Conservation (phyloP, 2,113 vertebrate genomes). For the Enhydra lutris region DNA sequence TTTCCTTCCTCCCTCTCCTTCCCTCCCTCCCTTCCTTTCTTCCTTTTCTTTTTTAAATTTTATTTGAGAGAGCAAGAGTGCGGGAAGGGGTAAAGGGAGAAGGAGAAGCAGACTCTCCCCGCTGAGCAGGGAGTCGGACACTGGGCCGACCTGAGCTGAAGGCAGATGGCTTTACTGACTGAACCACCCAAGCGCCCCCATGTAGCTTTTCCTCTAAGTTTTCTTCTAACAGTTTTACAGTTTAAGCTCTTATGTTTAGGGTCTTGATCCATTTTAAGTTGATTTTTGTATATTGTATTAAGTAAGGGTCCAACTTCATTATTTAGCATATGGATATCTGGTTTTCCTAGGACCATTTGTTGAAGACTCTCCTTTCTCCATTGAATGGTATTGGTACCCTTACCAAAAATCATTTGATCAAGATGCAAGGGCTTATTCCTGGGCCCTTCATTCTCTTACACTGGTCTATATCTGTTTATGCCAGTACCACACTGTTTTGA, state of each 20-base stretch:
- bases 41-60: neutral
- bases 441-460: neutral
- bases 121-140: neutral
- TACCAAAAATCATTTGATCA: neutral
- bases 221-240: neutral
- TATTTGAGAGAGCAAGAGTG: neutral
- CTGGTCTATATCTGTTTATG: neutral
- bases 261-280: neutral
- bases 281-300: neutral
- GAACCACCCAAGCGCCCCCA: neutral
- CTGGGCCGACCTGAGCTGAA: rapidly evolving
- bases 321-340: neutral
- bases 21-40: too few relatives aligned
- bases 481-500: neutral
- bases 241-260: neutral
- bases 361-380: neutral
- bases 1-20: neutral
- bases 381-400: neutral
- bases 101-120: neutral
- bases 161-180: neutral
- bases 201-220: neutral
- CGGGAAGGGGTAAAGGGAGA: neutral
- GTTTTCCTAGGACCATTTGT: neutral
- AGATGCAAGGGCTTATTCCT: neutral
- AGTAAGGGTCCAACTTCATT: neutral